phyloP scores from a whole-genome alignment of 2,888 invertebrate species.

The Halictus quadricinctus region DNA sequence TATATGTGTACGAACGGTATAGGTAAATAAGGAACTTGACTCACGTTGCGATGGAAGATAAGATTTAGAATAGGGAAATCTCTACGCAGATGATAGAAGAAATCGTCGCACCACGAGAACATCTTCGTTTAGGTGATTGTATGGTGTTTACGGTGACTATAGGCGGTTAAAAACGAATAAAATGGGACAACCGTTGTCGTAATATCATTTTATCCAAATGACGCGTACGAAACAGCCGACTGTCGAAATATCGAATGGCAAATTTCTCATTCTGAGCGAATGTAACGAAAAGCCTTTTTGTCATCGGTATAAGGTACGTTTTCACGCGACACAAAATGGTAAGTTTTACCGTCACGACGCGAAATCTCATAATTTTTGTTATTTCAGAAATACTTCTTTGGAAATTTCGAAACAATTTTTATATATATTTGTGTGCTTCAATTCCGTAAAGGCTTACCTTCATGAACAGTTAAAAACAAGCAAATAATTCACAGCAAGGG shows the following conservation, averaged over 20 bases:
- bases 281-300: not conserved
- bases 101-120: slow-evolving; percentile 67
- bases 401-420: not conserved
- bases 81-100: slow-evolving; percentile 67
- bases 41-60: slow-evolving; percentile 76
- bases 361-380: not conserved
- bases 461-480: not conserved
- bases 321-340: not conserved
- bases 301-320: not conserved
- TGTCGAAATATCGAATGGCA: slow-evolving; percentile 23
- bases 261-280: not conserved
- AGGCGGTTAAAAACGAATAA: not conserved
- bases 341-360: not conserved
- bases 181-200: slow-evolving; percentile 7
- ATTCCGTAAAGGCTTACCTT: not conserved
- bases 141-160: slow-evolving; percentile 37
- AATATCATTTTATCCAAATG: not conserved
- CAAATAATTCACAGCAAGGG: not conserved
- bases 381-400: not conserved
- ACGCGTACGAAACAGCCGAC: slow-evolving; percentile 33
- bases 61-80: slow-evolving; percentile 72
- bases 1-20: not conserved
- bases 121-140: slow-evolving; percentile 62
- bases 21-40: not conserved
- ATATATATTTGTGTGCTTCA: not conserved